Evolutionary conservation across 2,113 vertebrate species (phyloP).

Genomic region (Pelusios castaneus): DNA sequence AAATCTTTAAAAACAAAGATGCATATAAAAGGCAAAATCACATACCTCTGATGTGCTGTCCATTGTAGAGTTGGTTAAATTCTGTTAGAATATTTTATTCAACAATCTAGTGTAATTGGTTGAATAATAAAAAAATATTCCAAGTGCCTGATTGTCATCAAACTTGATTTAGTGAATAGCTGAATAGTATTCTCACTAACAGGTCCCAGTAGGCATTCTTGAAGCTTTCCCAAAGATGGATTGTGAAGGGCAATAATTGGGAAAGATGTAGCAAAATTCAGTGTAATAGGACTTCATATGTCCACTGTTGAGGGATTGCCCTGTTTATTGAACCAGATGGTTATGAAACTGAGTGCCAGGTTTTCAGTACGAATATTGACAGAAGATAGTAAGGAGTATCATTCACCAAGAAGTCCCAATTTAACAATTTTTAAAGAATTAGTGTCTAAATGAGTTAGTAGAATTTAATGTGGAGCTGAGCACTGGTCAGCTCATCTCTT

Average conservation of each 20-base stretch:
- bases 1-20: not conserved
- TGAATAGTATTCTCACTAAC: not conserved
- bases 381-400: not conserved
- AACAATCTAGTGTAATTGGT: not conserved
- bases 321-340: not conserved
- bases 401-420: not conserved
- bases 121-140: not conserved
- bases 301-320: not conserved
- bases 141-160: not conserved
- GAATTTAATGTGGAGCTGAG: not conserved
- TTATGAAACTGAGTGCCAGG: not conserved
- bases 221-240: not conserved
- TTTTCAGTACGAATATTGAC: not conserved
- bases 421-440: not conserved
- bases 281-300: not conserved
- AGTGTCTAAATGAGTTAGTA: not conserved
- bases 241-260: not conserved
- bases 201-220: not conserved
- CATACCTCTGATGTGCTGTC: not conserved
- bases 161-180: not conserved
- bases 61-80: not conserved
- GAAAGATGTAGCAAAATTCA: not conserved
- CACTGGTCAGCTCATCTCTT: not conserved
- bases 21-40: not conserved
- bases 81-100: not conserved